Evolutionary conservation across 2,113 vertebrate species (phyloP), one percentile per base, ranked within the genome.

Genomic region (Cinclus cinclus): DNA sequence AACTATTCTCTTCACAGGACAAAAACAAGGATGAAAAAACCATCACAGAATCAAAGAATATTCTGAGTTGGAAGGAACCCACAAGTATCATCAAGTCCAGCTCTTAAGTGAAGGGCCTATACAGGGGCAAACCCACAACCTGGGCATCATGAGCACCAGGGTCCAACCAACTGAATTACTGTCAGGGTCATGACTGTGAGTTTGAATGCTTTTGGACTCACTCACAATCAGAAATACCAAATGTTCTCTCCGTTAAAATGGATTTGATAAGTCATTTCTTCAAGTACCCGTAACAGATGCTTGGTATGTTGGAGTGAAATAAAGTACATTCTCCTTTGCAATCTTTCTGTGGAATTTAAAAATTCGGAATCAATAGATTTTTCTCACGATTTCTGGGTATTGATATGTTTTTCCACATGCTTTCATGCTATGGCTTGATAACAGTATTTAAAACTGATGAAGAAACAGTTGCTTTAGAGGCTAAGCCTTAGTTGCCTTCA

Each of bases 401-500:
- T 84, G 76, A 62, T 83, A 82, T 13, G 16, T 85, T 96, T 86
- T 83, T 78, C 37, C 46, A 83, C 76, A 86, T 10, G 67, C 19
- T 95, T 91, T 95, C 68, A 20, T 86, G 81, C 92, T 91, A 65
- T 76, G 42, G 74, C 88, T 91, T 95, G 85, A 91, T 63, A 94
- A 58, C 33, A 84, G 18, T 46, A 42, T 30, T 80, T 94, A 81
- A 94, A 59, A 84, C n/a, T 46, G 69, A 82, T 90, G 74, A 95
- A 92, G 91, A 95, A 97, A 94, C 52, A 78, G 30, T 30, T 74
- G 42, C 10, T 78, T 63, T 73, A 94, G 86, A 91, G 37, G 25
- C 21, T 78, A 83, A 86, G 33, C 47, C 67, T 69, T 89, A 35
- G 80, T 93, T 82, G 78, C 30, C 52, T 77, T 89, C 46, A 81